A percentile compares a stretch with the other conserved stretches of the same genome.
Conservation (phyloP, 2,888 invertebrate species). For the Cerceris ruficornis region DNA sequence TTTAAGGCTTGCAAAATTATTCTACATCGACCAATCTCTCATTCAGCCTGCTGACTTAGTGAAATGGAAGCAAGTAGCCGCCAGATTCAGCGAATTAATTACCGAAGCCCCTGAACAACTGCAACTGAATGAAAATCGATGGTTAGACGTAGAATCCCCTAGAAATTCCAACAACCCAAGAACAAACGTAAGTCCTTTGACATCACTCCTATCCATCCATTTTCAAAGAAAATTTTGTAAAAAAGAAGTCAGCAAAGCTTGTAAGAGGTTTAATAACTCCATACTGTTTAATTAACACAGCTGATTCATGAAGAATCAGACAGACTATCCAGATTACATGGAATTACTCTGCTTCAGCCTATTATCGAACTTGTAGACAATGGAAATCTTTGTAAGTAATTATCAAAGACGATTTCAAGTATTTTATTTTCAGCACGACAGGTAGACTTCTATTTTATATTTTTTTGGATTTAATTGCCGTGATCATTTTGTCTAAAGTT, state of each 20-base stretch:
- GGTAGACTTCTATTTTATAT: neutral
- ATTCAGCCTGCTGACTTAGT: slow-evolving; percentile 67
- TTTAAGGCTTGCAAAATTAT: too few relatives aligned
- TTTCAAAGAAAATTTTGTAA: slow-evolving; percentile 1
- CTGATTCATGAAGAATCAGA: slow-evolving; percentile 39
- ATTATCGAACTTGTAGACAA: slow-evolving; percentile 55
- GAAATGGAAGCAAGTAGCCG: slow-evolving; percentile 75
- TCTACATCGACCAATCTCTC: neutral
- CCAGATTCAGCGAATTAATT: slow-evolving; percentile 73
- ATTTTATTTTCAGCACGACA: neutral
- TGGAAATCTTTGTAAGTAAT: slow-evolving; percentile 53
- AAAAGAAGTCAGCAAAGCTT: neutral
- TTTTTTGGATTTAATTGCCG: neutral
- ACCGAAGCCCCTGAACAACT: slow-evolving; percentile 71
- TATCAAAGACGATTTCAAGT: slow-evolving; percentile 4
- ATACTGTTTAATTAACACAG: slow-evolving; percentile 18
- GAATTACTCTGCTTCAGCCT: slow-evolving; percentile 63
- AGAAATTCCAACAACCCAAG: slow-evolving; percentile 25
- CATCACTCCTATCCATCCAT: too few relatives aligned
- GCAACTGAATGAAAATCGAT: slow-evolving; percentile 48
- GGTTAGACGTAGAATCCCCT: slow-evolving; percentile 27
- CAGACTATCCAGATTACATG: slow-evolving; percentile 47
- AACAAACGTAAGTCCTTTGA: slow-evolving; percentile 36
- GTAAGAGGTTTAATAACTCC: neutral
- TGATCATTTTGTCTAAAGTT: neutral